Evolutionary conservation across 2,888 invertebrate genomes (phyloP).

Genomic region (Anticlea derivata): DNA sequence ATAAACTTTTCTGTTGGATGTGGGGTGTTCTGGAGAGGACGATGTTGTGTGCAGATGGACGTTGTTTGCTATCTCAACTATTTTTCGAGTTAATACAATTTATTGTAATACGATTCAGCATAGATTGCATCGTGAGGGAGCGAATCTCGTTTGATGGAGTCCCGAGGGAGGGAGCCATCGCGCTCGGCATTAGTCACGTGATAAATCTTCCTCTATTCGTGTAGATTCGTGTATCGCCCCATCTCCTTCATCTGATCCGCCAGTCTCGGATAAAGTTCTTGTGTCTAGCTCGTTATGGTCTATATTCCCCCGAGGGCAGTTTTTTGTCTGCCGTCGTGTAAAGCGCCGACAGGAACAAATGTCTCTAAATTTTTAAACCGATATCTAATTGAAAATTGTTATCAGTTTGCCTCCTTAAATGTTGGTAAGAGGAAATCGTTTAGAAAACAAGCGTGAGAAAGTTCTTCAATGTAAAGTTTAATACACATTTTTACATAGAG

Average conservation of each 20-base stretch:
- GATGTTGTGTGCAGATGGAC: constrained; percentile 81
- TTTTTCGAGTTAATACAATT: constrained; percentile 84
- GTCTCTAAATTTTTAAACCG: constrained; percentile 35
- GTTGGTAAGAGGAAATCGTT: constrained; percentile 19
- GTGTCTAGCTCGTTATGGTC: constrained; percentile 65
- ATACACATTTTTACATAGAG: too few species aligned
- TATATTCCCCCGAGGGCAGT: constrained; percentile 61
- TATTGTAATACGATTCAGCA: constrained; percentile 84
- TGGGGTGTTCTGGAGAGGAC: constrained; percentile 59
- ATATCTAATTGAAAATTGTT: constrained; percentile 37
- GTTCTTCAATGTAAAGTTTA: constrained; percentile 7
- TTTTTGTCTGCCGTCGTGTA: constrained; percentile 55
- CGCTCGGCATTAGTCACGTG: constrained; percentile 81
- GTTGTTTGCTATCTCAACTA: constrained; percentile 82
- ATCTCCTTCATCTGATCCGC: constrained; percentile 43
- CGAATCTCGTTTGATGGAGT: constrained; percentile 82
- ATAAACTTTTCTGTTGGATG: constrained; percentile 73
- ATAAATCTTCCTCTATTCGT: constrained; percentile 75
- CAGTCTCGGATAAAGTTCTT: constrained; percentile 39
- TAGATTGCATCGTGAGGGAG: constrained; percentile 83
- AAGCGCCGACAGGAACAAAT: constrained; percentile 39
- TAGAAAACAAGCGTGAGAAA: constrained; percentile 24
- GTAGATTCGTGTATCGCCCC: constrained; percentile 49
- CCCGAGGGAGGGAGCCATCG: constrained; percentile 75
- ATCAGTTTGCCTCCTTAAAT: constrained; percentile 31